Base-by-base conservation (phyloP, 2,113 vertebrate species). In the Podilymbus podiceps region DNA sequence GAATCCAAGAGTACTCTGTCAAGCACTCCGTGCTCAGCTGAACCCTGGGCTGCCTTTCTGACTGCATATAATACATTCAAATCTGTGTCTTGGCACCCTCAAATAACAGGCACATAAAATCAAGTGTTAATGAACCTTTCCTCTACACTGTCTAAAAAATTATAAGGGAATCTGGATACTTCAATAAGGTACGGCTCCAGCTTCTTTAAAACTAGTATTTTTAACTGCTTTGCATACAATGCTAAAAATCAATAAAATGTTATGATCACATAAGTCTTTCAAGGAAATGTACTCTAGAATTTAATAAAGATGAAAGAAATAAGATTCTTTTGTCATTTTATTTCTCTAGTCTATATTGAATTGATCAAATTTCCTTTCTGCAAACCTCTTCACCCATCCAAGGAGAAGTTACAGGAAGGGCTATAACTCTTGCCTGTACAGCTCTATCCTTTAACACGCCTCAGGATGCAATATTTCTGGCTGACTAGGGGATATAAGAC, bases 301-400 rank as follows among this genome's bases (percentile, higher is more conserved):
- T 92, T 64, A 89, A 87, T 72, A 89, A 55, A 85, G 49, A 81
- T 74, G 21, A 87, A 95, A 94, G 56, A 63, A 96, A 23, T 67
- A 88, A 91, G 25, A 67, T 23, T 19, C 14, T 33, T 27, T 76
- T 77, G 30, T 28, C 18, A 33, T 85, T 92, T 87, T 88, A 35
- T 62, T 91, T 93, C 74, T 88, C 44, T 44, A 82, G 69, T n/a
- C 44, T 87, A 79, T 87, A 88, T 27, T 35, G 31, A 82, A 58
- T 62, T 79, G 74, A 90, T 80, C 27, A 50, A 31, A 80, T 76
- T 93, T 85, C 69, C 67, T 89, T 83, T 88, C 38, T 74, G 42
- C 47, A 86, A 74, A 72, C 35, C 25, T 78, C 40, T 87, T 78
- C 62, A 56, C 19, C 31, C 69, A 82, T 33, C 40, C 35, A 85